phyloP scores from a whole-genome alignment of 2,888 invertebrate genomes.

The Cephus pygmeus region DNA sequence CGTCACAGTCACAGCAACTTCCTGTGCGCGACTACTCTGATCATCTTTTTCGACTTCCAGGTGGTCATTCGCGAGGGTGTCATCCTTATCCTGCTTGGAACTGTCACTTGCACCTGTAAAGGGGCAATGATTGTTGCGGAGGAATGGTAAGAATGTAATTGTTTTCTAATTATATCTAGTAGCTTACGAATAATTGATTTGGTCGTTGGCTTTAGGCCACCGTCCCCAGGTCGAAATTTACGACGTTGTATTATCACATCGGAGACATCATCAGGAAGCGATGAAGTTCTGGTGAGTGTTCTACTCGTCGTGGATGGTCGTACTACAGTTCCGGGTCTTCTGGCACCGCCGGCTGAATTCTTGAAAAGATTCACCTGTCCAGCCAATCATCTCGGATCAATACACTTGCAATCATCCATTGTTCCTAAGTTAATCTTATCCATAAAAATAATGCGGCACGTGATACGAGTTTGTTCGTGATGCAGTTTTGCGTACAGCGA shows the following conservation, averaged over 20 bases:
- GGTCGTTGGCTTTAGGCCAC: neutral
- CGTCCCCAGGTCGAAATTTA: neutral
- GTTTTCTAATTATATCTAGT: neutral
- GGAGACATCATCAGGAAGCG: neutral
- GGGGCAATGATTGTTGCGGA: neutral
- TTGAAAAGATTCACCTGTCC: constrained; percentile 52
- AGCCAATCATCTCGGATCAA: neutral
- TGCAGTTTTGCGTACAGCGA: neutral
- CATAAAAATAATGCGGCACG: neutral
- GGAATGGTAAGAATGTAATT: neutral
- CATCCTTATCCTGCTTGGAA: neutral
- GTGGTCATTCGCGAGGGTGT: constrained; percentile 12
- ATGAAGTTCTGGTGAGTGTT: constrained; percentile 6
- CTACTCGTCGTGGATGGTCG: constrained; percentile 30
- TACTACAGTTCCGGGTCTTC: constrained; percentile 39
- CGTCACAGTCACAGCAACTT: constrained; percentile 54
- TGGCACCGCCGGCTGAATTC: constrained; percentile 26
- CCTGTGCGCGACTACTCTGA: constrained; percentile 58
- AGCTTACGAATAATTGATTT: neutral
- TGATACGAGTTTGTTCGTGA: neutral
- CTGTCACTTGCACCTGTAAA: neutral
- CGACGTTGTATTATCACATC: neutral
- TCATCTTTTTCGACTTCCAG: constrained; percentile 36
- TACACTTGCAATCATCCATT: neutral
- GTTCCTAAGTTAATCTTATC: neutral